A percentile compares a stretch with the other conserved stretches of the same genome.
Evolutionary conservation across 2,113 vertebrate species (phyloP).

Genomic region (Syngnathoides biaculeatus): DNA sequence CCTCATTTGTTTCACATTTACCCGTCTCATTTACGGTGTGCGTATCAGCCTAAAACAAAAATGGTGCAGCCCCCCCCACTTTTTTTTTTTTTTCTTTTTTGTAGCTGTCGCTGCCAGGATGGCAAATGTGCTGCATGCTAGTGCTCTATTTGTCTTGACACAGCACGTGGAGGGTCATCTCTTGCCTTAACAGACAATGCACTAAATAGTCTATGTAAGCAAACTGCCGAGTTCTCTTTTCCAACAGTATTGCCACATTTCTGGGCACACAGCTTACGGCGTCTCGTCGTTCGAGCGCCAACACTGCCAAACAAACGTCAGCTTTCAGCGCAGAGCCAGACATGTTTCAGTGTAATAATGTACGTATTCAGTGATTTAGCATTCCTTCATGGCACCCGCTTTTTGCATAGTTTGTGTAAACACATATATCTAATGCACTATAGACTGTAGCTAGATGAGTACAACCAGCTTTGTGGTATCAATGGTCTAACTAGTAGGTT

Average conservation of each 20-base stretch:
- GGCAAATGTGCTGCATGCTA: slow-evolving; percentile 66
- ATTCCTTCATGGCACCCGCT: slow-evolving; percentile 67
- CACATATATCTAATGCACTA: slow-evolving; percentile 78
- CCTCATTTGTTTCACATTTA: slow-evolving; percentile 50
- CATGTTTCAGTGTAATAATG: slow-evolving; percentile 51
- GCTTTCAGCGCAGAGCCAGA: slow-evolving; percentile 57
- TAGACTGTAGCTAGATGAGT: slow-evolving; percentile 73
- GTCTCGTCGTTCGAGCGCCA: slow-evolving; percentile 60
- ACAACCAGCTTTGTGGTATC: slow-evolving; percentile 70
- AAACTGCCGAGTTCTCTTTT: slow-evolving; percentile 68
- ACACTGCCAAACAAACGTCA: slow-evolving; percentile 67
- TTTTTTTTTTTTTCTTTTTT: too few species aligned
- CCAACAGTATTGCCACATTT: slow-evolving; percentile 63
- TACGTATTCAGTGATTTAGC: slow-evolving; percentile 61
- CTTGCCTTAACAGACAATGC: slow-evolving; percentile 74
- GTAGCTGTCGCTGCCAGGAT: slow-evolving; percentile 63
- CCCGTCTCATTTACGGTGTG: slow-evolving; percentile 50
- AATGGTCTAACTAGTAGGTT: slow-evolving; percentile 69
- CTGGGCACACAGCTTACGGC: slow-evolving; percentile 57
- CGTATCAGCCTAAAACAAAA: slow-evolving; percentile 55
- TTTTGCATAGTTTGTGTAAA: slow-evolving; percentile 69
- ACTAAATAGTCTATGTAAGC: slow-evolving; percentile 69
- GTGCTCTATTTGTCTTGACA: slow-evolving; percentile 70
- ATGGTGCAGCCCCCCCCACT: slow-evolving; percentile 52
- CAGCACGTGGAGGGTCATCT: slow-evolving; percentile 71